Percentiles rank a stretch among this genome's conserved stretches.
Conservation (phyloP, 37 sponge, comb jelly and placozoan genomes). For the Halichondria panicea region DNA sequence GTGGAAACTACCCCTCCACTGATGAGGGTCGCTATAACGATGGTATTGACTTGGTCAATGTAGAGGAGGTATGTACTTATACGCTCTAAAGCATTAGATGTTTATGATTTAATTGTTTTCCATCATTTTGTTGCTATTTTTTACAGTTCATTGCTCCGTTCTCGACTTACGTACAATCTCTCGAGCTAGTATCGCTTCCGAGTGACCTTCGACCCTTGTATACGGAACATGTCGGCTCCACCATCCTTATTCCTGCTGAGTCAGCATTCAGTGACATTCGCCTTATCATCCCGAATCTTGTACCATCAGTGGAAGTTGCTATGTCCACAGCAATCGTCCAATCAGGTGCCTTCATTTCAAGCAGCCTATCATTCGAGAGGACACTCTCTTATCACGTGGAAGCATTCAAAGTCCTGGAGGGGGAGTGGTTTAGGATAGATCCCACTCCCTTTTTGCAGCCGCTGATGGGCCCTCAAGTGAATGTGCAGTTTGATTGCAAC, state of each 20-base stretch:
- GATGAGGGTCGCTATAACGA: slow-evolving; percentile 21
- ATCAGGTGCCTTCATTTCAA: slow-evolving; percentile 24
- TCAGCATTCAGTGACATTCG: slow-evolving; percentile 40
- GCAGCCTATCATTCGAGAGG: neutral
- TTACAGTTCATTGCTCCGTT: slow-evolving; percentile 67
- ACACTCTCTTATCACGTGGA: slow-evolving; percentile 42
- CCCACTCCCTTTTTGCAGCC: slow-evolving; percentile 76
- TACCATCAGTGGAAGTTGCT: slow-evolving; percentile 14
- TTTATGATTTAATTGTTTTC: too few relatives aligned
- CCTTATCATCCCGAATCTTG: slow-evolving; percentile 61
- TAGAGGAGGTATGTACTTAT: too few relatives aligned
- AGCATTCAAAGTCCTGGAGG: slow-evolving; percentile 27
- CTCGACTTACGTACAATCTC: slow-evolving; percentile 38
- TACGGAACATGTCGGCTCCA: slow-evolving; percentile 1
- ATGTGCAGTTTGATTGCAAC: slow-evolving; percentile 61
- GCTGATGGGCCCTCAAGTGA: slow-evolving; percentile 29
- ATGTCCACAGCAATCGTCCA: neutral
- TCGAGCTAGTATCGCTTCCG: slow-evolving; percentile 16
- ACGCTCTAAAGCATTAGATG: too few relatives aligned
- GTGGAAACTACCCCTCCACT: slow-evolving; percentile 80
- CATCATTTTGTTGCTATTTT: neutral
- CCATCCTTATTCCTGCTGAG: slow-evolving; percentile 47
- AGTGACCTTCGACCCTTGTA: neutral
- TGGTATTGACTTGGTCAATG: slow-evolving; percentile 69
- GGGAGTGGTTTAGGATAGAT: slow-evolving; percentile 29